Conservation (phyloP, 2,113 vertebrate species). For the Sapajus apella region DNA sequence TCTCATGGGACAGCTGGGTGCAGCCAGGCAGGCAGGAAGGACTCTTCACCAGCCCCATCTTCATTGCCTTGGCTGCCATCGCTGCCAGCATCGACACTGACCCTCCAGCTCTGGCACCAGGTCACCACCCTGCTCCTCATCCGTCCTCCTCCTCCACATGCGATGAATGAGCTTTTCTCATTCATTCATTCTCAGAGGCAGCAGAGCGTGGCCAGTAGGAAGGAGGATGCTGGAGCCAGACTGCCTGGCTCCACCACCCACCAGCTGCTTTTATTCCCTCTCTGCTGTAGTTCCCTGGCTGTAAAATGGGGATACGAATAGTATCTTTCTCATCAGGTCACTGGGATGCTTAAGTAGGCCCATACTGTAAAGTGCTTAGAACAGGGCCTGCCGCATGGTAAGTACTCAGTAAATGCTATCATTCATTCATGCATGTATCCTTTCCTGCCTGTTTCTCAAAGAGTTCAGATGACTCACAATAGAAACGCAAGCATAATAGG, state of each 20-base stretch:
- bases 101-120: neutral
- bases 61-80: rapidly evolving
- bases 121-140: neutral
- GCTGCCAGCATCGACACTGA: neutral
- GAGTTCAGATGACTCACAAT: neutral
- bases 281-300: neutral
- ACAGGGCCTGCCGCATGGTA: neutral
- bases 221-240: neutral
- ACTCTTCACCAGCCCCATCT: too few species aligned
- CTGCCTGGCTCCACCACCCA: neutral
- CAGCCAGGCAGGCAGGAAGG: too few species aligned
- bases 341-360: neutral
- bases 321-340: neutral
- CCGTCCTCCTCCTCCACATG: neutral
- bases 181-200: neutral
- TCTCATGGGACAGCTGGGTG: neutral
- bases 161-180: neutral
- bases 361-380: neutral
- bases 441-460: neutral
- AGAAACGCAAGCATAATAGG: neutral
- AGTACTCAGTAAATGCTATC: neutral
- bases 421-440: neutral
- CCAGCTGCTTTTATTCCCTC: neutral
- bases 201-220: neutral
- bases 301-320: neutral